Base-by-base conservation (phyloP, 2,113 vertebrate species). In the Ascaphus truei region DNA sequence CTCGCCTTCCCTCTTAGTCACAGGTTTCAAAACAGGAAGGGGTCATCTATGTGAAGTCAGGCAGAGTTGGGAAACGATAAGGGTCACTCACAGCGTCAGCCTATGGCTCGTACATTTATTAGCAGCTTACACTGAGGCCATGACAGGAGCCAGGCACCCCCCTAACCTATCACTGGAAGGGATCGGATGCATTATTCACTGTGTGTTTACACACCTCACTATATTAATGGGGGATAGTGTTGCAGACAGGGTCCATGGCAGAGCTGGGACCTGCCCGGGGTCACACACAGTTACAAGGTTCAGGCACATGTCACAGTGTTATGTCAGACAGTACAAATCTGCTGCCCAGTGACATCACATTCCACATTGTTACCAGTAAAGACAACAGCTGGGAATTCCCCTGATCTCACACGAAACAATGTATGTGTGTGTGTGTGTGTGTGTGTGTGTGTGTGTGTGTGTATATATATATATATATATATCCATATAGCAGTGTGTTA, bases 11-110 rank as follows among this genome's bases (percentile, higher is more conserved):
- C 43, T n/a, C 47, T 68, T 68, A 68, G 41, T 68, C 65, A 68
- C 41, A 59, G 22, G 59, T 68, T 68, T 68, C 65, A 68, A 59
- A 59, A 68, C 65, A 58, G 41, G 62, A 66, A 31, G 13, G 55
- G 8, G 55, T 15, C 29, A 64, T n/a, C n/a, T n/a, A n/a, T n/a
- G n/a, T n/a, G n/a, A n/a, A n/a, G n/a, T n/a, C 16, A n/a, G 23
- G 23, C 16, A 15, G 30, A 26, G 22, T 41, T 26, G 43, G 20
- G 31, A 57, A 64, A 63, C 47, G 6, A 22, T n/a, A 23, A 3
- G 47, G 23, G 47, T 50, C 23, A 50, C 47, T 25, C 20, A 26
- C 7, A 50, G 20, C 23, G 22, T 12, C 43, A 6, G 43, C 18
- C 10, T 25, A 2, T 22, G 47, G 47, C 20, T 50, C 20, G 12